Percentiles rank a stretch among this genome's conserved stretches.
phyloP scores from a whole-genome alignment of 2,888 invertebrate genomes.

The Microctonus hyperodae region DNA sequence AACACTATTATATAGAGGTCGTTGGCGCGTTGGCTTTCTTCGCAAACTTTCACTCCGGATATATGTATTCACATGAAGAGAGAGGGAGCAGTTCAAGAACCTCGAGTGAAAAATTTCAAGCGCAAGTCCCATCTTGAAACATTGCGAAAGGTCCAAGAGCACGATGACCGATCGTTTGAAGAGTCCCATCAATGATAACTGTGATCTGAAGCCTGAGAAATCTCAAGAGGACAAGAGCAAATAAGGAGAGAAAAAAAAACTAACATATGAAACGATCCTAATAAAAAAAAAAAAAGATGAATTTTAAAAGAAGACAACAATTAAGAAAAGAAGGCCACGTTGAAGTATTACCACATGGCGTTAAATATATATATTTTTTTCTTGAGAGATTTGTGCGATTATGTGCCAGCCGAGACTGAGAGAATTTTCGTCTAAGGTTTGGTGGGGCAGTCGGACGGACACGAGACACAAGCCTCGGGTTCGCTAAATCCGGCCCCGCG shows the following conservation, averaged over 20 bases:
- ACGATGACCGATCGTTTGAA: slow-evolving; percentile 34
- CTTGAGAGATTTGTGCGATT: neutral
- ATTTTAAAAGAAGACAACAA: slow-evolving; percentile 1
- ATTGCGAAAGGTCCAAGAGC: slow-evolving; percentile 34
- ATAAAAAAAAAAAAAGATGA: no score
- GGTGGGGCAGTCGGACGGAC: slow-evolving; percentile 37
- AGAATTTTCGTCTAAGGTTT: neutral
- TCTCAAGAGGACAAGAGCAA: neutral
- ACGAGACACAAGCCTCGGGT: slow-evolving; percentile 28
- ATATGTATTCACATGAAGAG: no score
- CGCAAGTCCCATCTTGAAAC: slow-evolving; percentile 23
- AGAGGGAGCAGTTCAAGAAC: slow-evolving; percentile 43
- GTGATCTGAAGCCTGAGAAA: slow-evolving; percentile 10
- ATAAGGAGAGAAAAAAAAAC: slow-evolving; percentile 10
- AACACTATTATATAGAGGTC: slow-evolving; percentile 4
- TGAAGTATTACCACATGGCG: neutral
- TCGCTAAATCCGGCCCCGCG: slow-evolving; percentile 34
- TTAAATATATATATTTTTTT: neutral
- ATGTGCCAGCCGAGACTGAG: neutral
- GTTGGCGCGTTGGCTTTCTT: slow-evolving; percentile 54
- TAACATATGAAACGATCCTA: neutral
- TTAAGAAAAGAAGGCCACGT: slow-evolving; percentile 3
- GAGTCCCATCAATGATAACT: slow-evolving; percentile 11
- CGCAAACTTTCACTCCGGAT: slow-evolving; percentile 57
- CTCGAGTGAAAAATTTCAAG: slow-evolving; percentile 36